Conservation (phyloP, 2,797 vertebrate genomes). For the Neosalanx taihuensis region DNA sequence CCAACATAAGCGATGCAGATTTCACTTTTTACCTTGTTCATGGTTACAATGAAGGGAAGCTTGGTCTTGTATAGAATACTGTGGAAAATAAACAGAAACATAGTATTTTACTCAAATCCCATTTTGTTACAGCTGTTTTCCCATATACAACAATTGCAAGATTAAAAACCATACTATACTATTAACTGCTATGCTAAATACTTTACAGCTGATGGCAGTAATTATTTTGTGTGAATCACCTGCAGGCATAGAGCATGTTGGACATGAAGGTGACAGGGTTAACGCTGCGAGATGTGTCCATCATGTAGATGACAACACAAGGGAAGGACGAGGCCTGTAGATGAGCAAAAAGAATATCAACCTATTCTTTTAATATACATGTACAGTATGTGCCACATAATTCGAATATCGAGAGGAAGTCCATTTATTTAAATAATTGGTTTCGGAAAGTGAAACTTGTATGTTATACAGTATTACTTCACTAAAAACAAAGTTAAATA, state of each 20-base stretch:
- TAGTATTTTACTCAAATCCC: background rate
- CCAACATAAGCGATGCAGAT: background rate
- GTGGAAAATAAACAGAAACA: conserved; percentile 22
- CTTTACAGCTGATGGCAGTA: no score
- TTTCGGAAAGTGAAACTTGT: no score
- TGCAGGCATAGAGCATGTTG: conserved; percentile 98
- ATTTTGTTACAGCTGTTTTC: no score
- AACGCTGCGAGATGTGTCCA: conserved; percentile 95
- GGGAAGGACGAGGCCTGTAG: conserved; percentile 92
- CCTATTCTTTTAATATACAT: background rate
- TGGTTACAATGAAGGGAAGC: conserved; percentile 92
- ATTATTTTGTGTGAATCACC: conserved; percentile 65
- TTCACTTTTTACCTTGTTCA: conserved; percentile 88
- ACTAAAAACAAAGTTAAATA: no score
- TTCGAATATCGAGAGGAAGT: no score
- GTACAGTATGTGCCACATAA: no score
- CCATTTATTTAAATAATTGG: no score
- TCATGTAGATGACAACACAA: conserved; percentile 90
- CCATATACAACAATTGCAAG: no score
- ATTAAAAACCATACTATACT: no score
- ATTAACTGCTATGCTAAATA: no score
- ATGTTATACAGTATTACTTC: no score
- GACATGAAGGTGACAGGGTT: conserved; percentile 97
- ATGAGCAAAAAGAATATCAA: conserved; percentile 1
- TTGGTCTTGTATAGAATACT: conserved; percentile 98